Evolutionary conservation across 2,797 vertebrate species (phyloP), one percentile per base, ranked within the genome.

Genomic region (Lepus oiostolus): DNA sequence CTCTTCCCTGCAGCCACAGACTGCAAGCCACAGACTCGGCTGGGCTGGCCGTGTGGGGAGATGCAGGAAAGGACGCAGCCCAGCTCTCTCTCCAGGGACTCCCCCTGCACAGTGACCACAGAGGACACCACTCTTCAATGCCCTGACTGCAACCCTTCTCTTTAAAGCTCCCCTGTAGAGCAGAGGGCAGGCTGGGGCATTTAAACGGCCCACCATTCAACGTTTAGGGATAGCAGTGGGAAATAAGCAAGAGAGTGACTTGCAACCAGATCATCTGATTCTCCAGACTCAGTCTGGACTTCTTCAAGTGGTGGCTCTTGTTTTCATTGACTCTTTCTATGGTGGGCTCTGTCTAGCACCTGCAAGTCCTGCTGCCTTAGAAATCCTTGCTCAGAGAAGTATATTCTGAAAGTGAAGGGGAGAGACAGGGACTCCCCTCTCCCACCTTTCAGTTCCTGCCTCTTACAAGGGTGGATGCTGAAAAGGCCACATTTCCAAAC

Each of bases 231-330:
- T 42, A 19, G 21, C 60, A 38, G 54, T 8, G 32, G 54, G 76
- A 80, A 82, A 85, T 42, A 94, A 87, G 47, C 88, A 30, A 42
- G 52, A 22, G 26, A 74, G 21, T 65, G 42, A 86, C 67, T 83
- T 91, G 32, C 35, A 91, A 84, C 21, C 42, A 72, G 30, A 13
- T 81, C 22, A 52, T 62, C 58, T 42, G 24, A 16, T 92, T 87
- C 68, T 91, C 74, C 63, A 14, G 17, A 10, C 19, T 50, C 42
- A 21, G 17, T 5, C 28, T 38, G 17, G 4, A 70, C 3, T 65
- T 17, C 30, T 82, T 71, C 9, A 83, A 86, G 42, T 17, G 17
- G n/a, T 13, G 21, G 42, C 24, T 62, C 35, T 95, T 54, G 35
- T 16, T 87, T 89, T 68, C 72, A 60, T 68, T 63, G 65, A 8